Base-by-base conservation (phyloP, 2,113 vertebrate genomes). In the Halichoerus grypus region DNA sequence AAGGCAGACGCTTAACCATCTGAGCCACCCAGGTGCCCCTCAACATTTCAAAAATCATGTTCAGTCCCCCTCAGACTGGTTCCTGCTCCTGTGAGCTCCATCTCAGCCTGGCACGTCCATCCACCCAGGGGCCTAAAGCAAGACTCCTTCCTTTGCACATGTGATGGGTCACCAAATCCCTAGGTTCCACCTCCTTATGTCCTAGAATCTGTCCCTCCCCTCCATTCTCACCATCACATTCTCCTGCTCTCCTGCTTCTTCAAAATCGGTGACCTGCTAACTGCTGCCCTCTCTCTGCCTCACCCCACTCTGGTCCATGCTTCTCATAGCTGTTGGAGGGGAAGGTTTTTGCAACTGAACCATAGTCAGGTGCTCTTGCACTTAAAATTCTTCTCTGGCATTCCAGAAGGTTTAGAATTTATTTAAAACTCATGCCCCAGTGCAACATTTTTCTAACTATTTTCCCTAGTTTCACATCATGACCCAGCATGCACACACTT, bases 341-440 rank as follows among this genome's bases (percentile, higher is more conserved):
- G 28, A 79, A 76, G 15, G 18, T 53, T 81, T 87, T 63, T 42
- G 15, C 85, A 93, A 88, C 24, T 1, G 76, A 84, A 80, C 6
- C 87, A 3, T n/a, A 94, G 13, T 13, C 96, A 93, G 16, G 33
- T 74, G 31, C 33, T 85, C 28, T 22, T 88, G 33, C 4, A 46
- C 15, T 72, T 84, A 79, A 95, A 79, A 69, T 79, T 36, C 33
- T 91, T 83, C 21, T 18, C 65, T 89, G 39, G 18, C 42, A 87
- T 83, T 76, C 79, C 7, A 36, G 57, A 49, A 89, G 21, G 31
- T 67, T 76, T 90, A 69, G 18, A 8, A 51, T 42, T 80, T 86
- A 88, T 59, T 85, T 79, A 92, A 97, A 97, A 91, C 28, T 31
- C 31, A 91, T 59, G 71, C 13, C 49, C 63, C 72, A 67, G 26